These are phyloP conservation scores for Sphyrna mokarran DNA, from an alignment of 2,113 vertebrate species.

Conservation along the genomic window DNA sequence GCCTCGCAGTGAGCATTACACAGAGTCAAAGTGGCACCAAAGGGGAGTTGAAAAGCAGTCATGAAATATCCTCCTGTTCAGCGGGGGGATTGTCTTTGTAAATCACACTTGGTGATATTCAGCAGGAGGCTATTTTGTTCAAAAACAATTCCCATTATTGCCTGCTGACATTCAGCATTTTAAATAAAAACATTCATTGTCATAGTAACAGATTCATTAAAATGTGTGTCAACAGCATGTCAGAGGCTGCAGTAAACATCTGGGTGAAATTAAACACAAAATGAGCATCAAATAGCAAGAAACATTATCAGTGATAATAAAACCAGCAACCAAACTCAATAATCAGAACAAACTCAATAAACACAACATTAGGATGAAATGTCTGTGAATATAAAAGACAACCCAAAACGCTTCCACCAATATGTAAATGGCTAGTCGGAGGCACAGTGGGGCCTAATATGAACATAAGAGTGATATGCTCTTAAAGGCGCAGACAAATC, in stretches of 20 bases:
- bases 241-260: conserved; percentile 55
- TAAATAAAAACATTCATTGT: conserved; percentile 52
- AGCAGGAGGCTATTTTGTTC: no score
- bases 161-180: conserved; percentile 43
- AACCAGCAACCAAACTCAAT: background rate
- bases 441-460: no score
- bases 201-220: conserved; percentile 50
- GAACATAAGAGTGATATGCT: no score
- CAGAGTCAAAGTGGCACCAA: conserved; percentile 58
- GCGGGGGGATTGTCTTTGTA: conserved; percentile 58
- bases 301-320: background rate
- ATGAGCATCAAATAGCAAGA: background rate
- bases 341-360: no score
- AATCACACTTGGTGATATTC: background rate
- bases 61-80: conserved; percentile 64
- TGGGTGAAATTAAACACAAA: conserved; percentile 56
- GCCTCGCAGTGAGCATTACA: conserved; percentile 62
- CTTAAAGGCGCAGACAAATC: no score
- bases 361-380: no score
- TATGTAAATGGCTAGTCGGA: no score
- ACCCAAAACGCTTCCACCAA: no score
- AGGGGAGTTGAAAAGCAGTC: conserved; percentile 67
- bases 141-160: background rate
- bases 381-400: no score
- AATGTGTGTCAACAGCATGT: conserved; percentile 51